Conservation (phyloP, 2,797 vertebrate species). For the Carduelis carduelis region DNA sequence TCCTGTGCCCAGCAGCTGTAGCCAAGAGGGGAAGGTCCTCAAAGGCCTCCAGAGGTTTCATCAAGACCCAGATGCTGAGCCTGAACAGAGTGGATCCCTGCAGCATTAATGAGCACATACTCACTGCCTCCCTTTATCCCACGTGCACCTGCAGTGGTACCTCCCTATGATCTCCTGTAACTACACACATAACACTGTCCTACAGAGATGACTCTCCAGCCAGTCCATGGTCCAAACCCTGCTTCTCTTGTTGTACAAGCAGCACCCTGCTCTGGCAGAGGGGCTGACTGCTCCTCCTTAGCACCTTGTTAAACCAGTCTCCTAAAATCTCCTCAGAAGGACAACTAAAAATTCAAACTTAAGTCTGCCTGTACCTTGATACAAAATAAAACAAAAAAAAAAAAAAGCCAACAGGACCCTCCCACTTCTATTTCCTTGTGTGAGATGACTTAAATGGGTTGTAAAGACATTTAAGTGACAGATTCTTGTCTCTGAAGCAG, state of each 20-base stretch:
- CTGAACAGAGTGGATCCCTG: not conserved
- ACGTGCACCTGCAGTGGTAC: not conserved
- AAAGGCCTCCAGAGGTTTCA: not conserved
- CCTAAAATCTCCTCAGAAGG: not conserved
- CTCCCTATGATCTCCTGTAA: not conserved
- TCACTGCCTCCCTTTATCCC: not conserved
- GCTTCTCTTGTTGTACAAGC: not conserved
- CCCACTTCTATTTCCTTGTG: not conserved
- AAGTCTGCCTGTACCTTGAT: not conserved
- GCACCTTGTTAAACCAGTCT: not conserved
- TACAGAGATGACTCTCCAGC: not conserved
- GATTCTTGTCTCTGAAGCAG: not conserved
- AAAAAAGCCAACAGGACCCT: not conserved
- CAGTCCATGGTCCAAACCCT: not conserved
- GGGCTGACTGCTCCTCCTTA: not conserved
- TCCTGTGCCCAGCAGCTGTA: not conserved
- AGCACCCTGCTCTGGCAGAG: not conserved
- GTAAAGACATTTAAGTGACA: constrained; percentile 8
- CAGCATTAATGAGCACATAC: not conserved
- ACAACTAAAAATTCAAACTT: not conserved
- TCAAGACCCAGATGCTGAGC: not conserved
- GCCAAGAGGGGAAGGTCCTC: not conserved
- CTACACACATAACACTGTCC: not conserved
- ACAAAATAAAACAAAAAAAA: not conserved
- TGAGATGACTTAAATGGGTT: not conserved